Base-by-base conservation (phyloP, 2,888 invertebrate species). In the Cryptocephalus primarius region DNA sequence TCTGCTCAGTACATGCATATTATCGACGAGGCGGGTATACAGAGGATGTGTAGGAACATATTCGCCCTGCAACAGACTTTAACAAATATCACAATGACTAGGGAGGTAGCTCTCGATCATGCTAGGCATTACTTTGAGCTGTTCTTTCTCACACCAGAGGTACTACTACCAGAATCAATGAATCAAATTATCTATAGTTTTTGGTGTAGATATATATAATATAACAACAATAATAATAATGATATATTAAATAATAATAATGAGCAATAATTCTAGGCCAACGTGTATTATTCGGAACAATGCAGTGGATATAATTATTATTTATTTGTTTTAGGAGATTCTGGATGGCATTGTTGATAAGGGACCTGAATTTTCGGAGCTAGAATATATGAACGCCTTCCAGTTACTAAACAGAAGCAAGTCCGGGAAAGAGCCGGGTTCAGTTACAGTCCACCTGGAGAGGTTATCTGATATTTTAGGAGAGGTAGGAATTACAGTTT, bases 41-140 rank as follows among this genome's bases (percentile, higher is more conserved):
- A 89, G 63, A 79, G 84, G 58, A 88, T 88, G 84, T 88, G 88
- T 60, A 75, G 90, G 9, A 88, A 91, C 68, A 83, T 91, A 13
- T 83, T 88, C 68, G 83, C 87, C 1, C 72, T 92, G 31, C 90
- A 91, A 63, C 89, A 90, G 67, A 86, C 86, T 6, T 68, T 91
- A n/a, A 83, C 88, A 38, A 85, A 85, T 62, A 87, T 91, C 47
- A 89, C 89, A 1, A 81, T 85, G 72, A 80, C 83, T 1, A 73
- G 88, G 48, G 88, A 89, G 70, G 75, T 87, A 10, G 88, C 88
- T 12, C 74, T 96, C 58, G 93, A 94, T 69, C 83, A 90, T 62
- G 94, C 95, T 0, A 78, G 89, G 60, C 82, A 83, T 56, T 95
- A 91, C 72, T 88, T 89, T 63, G 89, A 92, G 60, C 75, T 95